These are phyloP conservation scores for Endomychus coccineus DNA, from an alignment of 2,888 invertebrate genomes.

Conservation along the genomic window DNA sequence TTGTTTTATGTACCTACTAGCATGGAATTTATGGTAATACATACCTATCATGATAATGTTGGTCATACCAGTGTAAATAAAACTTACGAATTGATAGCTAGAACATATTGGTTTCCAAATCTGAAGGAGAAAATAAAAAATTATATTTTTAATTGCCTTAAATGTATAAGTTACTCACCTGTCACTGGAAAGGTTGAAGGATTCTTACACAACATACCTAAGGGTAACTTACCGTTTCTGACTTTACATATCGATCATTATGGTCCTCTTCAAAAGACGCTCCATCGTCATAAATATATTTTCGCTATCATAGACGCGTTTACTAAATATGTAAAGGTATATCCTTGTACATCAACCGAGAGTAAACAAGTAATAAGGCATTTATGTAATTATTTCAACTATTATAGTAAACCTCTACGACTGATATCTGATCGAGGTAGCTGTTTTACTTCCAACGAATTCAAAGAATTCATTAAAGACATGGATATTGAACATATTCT, in stretches of 20 bases:
- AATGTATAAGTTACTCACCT: constrained; percentile 26
- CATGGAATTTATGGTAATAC: constrained; percentile 18
- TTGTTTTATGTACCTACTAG: constrained; percentile 22
- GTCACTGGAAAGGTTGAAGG: constrained; percentile 25
- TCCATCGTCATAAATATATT: constrained; percentile 20
- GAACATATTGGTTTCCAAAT: constrained; percentile 31
- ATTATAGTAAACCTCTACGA: constrained; percentile 7
- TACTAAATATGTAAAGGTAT: constrained; percentile 26
- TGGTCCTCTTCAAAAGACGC: constrained; percentile 22
- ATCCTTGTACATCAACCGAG: constrained; percentile 21
- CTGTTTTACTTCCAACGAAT: constrained; percentile 10
- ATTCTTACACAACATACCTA: constrained; percentile 25
- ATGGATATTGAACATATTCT: constrained; percentile 9
- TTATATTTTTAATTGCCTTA: constrained; percentile 27
- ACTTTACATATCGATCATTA: constrained; percentile 30
- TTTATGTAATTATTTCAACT: constrained; percentile 18
- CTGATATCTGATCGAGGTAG: constrained; percentile 11
- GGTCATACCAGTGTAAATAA: constrained; percentile 31
- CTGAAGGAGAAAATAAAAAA: constrained; percentile 22
- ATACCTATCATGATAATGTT: constrained; percentile 22
- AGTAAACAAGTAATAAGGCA: constrained; percentile 18
- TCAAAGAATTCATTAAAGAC: constrained; percentile 6
- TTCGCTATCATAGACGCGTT: constrained; percentile 28
- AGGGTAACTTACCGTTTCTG: constrained; percentile 25
- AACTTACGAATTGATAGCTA: constrained; percentile 22